These are phyloP conservation scores for Drosophila antonietae DNA, from an alignment of 2,888 invertebrate genomes.

Conservation along the genomic window DNA sequence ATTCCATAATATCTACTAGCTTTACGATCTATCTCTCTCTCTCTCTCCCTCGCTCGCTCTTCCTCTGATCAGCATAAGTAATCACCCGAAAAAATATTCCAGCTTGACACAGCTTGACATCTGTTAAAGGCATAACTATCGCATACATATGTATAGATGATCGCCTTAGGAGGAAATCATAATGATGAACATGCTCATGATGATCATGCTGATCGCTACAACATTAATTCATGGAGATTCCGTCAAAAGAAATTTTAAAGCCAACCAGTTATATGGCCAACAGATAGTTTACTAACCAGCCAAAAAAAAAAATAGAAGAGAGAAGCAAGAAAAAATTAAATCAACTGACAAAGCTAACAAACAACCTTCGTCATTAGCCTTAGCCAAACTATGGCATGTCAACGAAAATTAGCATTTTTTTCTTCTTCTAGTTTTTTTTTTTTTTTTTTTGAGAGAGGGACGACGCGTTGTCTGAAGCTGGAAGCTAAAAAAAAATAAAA, in stretches of 20 bases:
- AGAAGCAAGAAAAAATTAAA: slow-evolving; percentile 43
- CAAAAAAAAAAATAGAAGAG: slow-evolving; percentile 8
- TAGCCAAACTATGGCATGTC: slow-evolving; percentile 82
- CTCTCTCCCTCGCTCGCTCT: background rate
- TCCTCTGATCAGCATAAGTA: slow-evolving; percentile 56
- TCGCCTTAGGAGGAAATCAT: slow-evolving; percentile 59
- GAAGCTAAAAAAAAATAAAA: slow-evolving; percentile 3
- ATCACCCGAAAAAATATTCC: slow-evolving; percentile 49
- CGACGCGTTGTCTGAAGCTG: slow-evolving; percentile 58
- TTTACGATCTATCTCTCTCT: background rate
- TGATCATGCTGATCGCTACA: slow-evolving; percentile 34
- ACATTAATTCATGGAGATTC: slow-evolving; percentile 80
- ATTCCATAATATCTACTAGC: background rate
- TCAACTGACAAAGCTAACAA: slow-evolving; percentile 79
- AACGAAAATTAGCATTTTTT: slow-evolving; percentile 80
- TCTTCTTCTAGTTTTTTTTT: slow-evolving; percentile 18
- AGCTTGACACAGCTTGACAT: slow-evolving; percentile 78
- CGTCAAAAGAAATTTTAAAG: slow-evolving; percentile 78
- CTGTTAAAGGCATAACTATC: slow-evolving; percentile 47
- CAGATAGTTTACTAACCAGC: slow-evolving; percentile 41
- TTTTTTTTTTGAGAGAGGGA: slow-evolving; percentile 12
- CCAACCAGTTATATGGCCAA: slow-evolving; percentile 66
- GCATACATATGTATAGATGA: slow-evolving; percentile 39
- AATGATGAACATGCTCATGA: slow-evolving; percentile 1
- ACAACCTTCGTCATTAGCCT: slow-evolving; percentile 82